Evolutionary conservation across 2,888 invertebrate genomes (phyloP), one percentile per base, ranked within the genome.

Genomic region (Thymelicus lineola): DNA sequence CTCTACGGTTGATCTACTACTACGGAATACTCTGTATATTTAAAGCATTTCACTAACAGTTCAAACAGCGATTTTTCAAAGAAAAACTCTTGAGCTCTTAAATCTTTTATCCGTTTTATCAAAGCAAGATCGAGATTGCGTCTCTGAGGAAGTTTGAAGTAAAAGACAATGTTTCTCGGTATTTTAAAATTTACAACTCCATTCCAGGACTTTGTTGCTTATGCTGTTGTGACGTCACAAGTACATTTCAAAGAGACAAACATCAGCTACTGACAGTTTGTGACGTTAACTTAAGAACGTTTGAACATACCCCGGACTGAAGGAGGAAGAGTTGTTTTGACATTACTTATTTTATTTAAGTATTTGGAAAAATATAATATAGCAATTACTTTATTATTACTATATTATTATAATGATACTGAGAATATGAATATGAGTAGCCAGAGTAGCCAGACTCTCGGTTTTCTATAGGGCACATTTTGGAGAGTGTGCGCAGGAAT

Each of bases 111-210:
- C 20, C 20, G 53, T 53, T 53, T 53, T 53, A 53, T 53, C 53
- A 50, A 50, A 50, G 50, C 50, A 20, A 53, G 53, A 53, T 53
- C 53, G 12, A 20, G 20, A 53, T 53, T 53, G 20, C 53, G 10
- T 53, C 20, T 53, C 17, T 20, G 53, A 20, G 53, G 48, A 53
- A 53, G 53, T 53, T 53, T 38, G 38, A 38, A 59, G 38, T 59
- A 59, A 36, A 35, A 59, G 59, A 59, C 59, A 42, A 59, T 36
- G 38, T 59, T 59, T 59, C 59, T 59, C 17, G 36, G 59, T 38
- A 59, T 59, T 59, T 59, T 38, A 59, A 17, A 59, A 17, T 59
- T 59, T 38, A 38, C 36, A 59, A 59, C 59, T 59, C 38, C 42
- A 59, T 38, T 42, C 9, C 58, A 15, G 58, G 15, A 17, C 50